A percentile compares a stretch with the other conserved stretches of the same genome.
phyloP scores from a whole-genome alignment of 2,888 invertebrate species.

The Pandemis heparana region DNA sequence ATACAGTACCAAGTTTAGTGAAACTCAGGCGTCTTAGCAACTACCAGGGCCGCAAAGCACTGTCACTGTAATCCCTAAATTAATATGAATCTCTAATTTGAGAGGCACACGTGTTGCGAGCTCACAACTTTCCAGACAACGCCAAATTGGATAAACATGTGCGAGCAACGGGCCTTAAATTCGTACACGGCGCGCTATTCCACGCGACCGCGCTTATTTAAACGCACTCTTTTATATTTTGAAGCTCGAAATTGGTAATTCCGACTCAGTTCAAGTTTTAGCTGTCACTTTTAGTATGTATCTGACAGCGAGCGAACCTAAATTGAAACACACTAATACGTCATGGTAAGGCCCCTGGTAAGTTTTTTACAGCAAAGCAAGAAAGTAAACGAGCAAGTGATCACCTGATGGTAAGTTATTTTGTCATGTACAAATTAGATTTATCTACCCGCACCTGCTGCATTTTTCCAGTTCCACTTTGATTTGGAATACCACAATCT shows the following conservation, averaged over 20 bases:
- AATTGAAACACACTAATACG: too few relatives aligned
- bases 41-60: constrained; percentile 61
- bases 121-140: constrained; percentile 84
- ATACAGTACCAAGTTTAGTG: constrained; percentile 52
- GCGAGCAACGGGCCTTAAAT: constrained; percentile 51
- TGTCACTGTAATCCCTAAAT: constrained; percentile 78
- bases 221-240: background rate
- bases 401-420: too few relatives aligned
- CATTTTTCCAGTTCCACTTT: too few relatives aligned
- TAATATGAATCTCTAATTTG: constrained; percentile 85
- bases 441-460: too few relatives aligned
- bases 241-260: background rate
- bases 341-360: too few relatives aligned
- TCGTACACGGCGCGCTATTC: constrained; percentile 21
- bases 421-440: too few relatives aligned
- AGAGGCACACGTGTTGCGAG: constrained; percentile 82
- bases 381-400: too few relatives aligned
- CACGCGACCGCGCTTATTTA: constrained; percentile 1
- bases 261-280: too few relatives aligned
- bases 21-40: constrained; percentile 63
- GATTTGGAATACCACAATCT: too few relatives aligned
- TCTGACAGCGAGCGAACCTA: too few relatives aligned
- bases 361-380: too few relatives aligned
- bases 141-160: constrained; percentile 85
- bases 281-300: too few relatives aligned